Base-by-base conservation (phyloP, 2,888 invertebrate species). In the Galerucella calmariensis region DNA sequence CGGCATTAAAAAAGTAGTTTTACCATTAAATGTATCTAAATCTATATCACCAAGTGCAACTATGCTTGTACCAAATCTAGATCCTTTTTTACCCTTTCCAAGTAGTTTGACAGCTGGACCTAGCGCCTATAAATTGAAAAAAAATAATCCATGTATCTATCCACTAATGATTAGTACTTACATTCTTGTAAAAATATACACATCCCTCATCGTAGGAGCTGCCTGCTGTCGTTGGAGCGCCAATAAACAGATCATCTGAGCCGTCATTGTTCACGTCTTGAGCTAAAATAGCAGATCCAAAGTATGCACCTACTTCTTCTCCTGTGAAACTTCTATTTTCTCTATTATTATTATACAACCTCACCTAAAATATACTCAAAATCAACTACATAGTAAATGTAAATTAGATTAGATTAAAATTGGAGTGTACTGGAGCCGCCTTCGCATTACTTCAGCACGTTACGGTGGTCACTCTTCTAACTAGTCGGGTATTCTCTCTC, bases 231-330 rank as follows among this genome's bases (percentile, higher is more conserved):
- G 72, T 79, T 2, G 93, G 93, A 2, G 93, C 92, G 3, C 92
- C 92, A 1, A 93, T 90, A 2, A 93, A 80, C 0, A 93, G 84
- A 75, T 93, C 93, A 68, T 90, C 89, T 8, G 88, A 82, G 0
- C 89, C 89, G 82, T 93, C 92, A 2, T 87, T 88, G 80, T 91
- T 90, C 0, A 92, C 82, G 80, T 93, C 92, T 4, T 89, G 84
- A 6, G 90, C 90, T 75, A 90, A 88, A 0, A 93, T 81, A 35
- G 88, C 87, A 0, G 91, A 88, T 2, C 93, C 93, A 79, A 92
- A 93, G 82, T 92, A 93, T 0, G 91, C 89, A 0, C 92, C 92
- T 10, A 91, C 79, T 79, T 91, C 90, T 5, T 78, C 66, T 10
- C 81, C 81, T 14, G 72, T 53, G 27, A 80, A 74, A 27, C 27